Conservation (phyloP, 2,888 invertebrate genomes). For the Phengaris alcon region DNA sequence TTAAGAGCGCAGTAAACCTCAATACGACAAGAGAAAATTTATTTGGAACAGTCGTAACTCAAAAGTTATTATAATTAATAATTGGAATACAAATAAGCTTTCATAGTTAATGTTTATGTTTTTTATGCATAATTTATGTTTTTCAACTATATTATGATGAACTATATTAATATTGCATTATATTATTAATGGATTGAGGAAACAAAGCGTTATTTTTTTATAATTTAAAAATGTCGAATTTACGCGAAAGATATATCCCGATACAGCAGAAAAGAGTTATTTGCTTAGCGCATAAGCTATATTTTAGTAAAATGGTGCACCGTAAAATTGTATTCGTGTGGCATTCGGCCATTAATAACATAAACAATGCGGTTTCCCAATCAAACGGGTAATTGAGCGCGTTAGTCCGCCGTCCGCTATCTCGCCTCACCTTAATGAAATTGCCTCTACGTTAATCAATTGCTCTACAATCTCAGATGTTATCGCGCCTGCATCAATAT, state of each 20-base stretch:
- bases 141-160: too few species aligned
- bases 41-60: slow-evolving; percentile 20
- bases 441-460: slow-evolving; percentile 59
- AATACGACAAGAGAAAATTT: slow-evolving; percentile 20
- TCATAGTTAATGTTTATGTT: background rate
- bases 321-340: slow-evolving; percentile 55
- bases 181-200: too few species aligned
- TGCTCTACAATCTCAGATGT: slow-evolving; percentile 35
- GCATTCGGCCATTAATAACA: slow-evolving; percentile 63
- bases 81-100: slow-evolving; percentile 15
- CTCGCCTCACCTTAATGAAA: slow-evolving; percentile 55
- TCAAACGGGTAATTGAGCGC: slow-evolving; percentile 56
- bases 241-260: too few species aligned
- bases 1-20: slow-evolving; percentile 15
- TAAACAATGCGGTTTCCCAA: slow-evolving; percentile 57
- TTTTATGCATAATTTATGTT: background rate
- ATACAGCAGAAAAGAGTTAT: too few species aligned
- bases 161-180: too few species aligned
- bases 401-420: slow-evolving; percentile 55
- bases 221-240: too few species aligned
- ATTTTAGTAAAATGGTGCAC: slow-evolving; percentile 33
- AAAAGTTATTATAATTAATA: background rate
- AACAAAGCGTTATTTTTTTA: too few species aligned
- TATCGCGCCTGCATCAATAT: slow-evolving; percentile 23
- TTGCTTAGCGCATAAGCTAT: background rate